Evolutionary conservation across 2,888 invertebrate genomes (phyloP).

Genomic region (Drosophila tanythrix): DNA sequence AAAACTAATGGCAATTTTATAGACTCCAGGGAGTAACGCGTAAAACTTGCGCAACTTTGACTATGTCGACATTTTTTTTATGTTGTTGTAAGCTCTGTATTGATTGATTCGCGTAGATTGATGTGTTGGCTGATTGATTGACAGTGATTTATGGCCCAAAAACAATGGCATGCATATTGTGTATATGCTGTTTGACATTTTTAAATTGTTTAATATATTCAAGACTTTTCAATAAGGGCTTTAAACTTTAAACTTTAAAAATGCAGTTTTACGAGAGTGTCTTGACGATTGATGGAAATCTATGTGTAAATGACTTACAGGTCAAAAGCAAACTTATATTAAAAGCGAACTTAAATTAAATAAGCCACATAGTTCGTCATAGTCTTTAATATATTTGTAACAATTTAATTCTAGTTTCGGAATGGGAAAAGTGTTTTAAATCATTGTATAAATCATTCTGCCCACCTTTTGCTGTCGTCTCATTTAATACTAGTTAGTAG

Average conservation of each 20-base stretch:
- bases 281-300: not conserved
- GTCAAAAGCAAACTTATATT: no score
- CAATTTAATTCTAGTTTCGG: not conserved
- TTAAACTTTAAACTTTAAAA: not conserved
- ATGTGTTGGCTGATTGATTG: slow-evolving; percentile 61
- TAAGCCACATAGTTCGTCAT: not conserved
- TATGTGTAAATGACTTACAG: not conserved
- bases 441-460: not conserved
- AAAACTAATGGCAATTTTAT: slow-evolving; percentile 61
- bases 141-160: slow-evolving; percentile 71
- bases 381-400: not conserved
- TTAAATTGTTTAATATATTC: not conserved
- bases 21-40: slow-evolving; percentile 15
- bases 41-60: slow-evolving; percentile 34
- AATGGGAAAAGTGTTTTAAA: not conserved
- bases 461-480: not conserved
- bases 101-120: slow-evolving; percentile 72
- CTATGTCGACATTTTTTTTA: slow-evolving; percentile 14
- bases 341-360: not conserved
- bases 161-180: slow-evolving; percentile 52
- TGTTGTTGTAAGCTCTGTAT: slow-evolving; percentile 24
- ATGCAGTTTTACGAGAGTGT: no score
- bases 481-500: slow-evolving; percentile 33
- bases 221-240: not conserved
- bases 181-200: slow-evolving; percentile 39